Base-by-base conservation (phyloP, 2,113 vertebrate genomes). In the Phrynocephalus versicolor region DNA sequence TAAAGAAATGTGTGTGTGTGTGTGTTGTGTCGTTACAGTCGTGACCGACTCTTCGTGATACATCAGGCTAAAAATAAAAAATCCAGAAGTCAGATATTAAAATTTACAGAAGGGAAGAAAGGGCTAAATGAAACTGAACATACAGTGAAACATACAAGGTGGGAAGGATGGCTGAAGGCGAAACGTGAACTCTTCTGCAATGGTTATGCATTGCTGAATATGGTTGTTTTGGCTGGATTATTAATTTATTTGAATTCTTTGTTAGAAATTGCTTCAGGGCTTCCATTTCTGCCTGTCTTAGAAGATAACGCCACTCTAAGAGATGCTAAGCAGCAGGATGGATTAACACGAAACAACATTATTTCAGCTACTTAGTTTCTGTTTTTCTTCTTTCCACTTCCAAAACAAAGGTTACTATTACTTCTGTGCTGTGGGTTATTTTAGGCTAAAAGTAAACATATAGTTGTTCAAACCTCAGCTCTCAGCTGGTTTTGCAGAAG, bases 171-270 rank as follows among this genome's bases (percentile, higher is more conserved):
- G 73, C 35, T 82, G 16, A 0, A 2, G 37, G 55, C 2, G 3
- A 79, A 84, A 41, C 1, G 0, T 18, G 0, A 1, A 25, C 0
- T 2, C 30, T 77, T 70, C n/a, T 8, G 35, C 74, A 21, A 2
- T n/a, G 0, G 0, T 27, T 1, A 0, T 2, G 19, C 16, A 0
- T 30, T 21, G 35, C 60, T 62, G 65, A 30, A 0, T 27, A 0
- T n/a, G 1, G 30, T n/a, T 3, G 9, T 67, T 73, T 73, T 13
- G 5, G 4, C 67, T 45, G 14, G 60, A 62, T 41, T 72, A 18
- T 41, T n/a, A 33, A 41, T 55, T 65, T 23, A 35, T 27, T 14
- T 79, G 70, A 33, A 12, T 39, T 79, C 21, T 67, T 75, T 39
- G 39, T 30, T 6, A 0, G 6, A 33, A 51, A 19, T 1, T 0